Conservation (phyloP, 30 jellyfish, hydroid and myxozoan genomes). For the Pelagia noctiluca region DNA sequence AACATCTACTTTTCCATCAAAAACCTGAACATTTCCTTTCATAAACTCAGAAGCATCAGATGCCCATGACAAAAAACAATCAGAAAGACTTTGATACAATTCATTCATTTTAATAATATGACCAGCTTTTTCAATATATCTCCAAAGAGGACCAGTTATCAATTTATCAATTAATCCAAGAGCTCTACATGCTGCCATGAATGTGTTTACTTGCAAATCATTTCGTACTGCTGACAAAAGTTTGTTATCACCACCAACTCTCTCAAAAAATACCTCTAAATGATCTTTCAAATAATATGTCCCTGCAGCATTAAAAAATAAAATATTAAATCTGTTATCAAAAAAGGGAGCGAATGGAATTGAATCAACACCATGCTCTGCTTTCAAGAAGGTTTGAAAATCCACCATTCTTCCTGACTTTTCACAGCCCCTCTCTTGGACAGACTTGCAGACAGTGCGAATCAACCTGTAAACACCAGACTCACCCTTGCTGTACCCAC, state of each 20-base stretch:
- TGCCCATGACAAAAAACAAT: constrained; percentile 18
- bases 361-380: not conserved
- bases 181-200: no score
- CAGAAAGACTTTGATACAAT: constrained; percentile 24
- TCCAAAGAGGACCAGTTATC: constrained; percentile 53
- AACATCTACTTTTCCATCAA: constrained; percentile 5
- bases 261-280: constrained; percentile 23
- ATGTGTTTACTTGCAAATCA: constrained; percentile 21
- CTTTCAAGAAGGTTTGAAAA: constrained; percentile 18
- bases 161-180: constrained; percentile 27
- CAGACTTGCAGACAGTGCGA: constrained; percentile 39
- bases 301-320: constrained; percentile 31
- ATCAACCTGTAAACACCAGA: constrained; percentile 51
- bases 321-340: constrained; percentile 44
- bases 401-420: constrained; percentile 52
- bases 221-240: constrained; percentile 33
- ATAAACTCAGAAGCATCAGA: constrained; percentile 33
- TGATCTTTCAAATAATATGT: not conserved
- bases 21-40: constrained; percentile 9
- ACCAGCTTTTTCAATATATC: constrained; percentile 16
- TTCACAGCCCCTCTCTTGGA: constrained; percentile 63
- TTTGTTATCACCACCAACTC: not conserved
- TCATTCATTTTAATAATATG: constrained; percentile 14
- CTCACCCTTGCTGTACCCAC: constrained; percentile 67
- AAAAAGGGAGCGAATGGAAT: constrained; percentile 43